These are phyloP conservation scores for Quiscalus mexicanus DNA, from an alignment of 2,113 vertebrate genomes.

Conservation along the genomic window DNA sequence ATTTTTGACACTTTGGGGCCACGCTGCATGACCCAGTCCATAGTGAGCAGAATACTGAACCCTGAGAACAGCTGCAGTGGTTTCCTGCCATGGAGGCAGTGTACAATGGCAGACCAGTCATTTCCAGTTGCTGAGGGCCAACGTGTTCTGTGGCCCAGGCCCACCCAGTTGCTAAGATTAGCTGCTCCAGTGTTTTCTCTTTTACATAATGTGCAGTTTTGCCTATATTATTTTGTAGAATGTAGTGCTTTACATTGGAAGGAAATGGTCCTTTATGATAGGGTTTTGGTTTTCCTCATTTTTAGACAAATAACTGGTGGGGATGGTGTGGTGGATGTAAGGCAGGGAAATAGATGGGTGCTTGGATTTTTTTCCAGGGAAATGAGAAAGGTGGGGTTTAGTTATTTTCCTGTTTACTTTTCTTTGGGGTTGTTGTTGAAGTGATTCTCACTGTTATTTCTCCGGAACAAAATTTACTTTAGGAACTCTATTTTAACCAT, in stretches of 20 bases:
- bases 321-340: too few relatives aligned
- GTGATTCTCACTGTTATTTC: not conserved
- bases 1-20: not conserved
- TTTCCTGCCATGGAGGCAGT: not conserved
- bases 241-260: not conserved
- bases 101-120: not conserved
- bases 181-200: not conserved
- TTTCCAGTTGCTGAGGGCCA: not conserved
- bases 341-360: not conserved
- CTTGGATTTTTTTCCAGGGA: not conserved
- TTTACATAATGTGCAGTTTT: not conserved
- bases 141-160: not conserved
- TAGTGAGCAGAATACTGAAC: not conserved
- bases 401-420: not conserved
- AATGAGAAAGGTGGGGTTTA: not conserved
- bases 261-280: not conserved
- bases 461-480: not conserved
- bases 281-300: not conserved
- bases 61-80: not conserved
- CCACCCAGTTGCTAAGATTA: not conserved
- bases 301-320: not conserved
- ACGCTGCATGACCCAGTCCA: fast-evolving
- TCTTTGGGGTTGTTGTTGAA: not conserved
- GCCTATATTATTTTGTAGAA: not conserved
- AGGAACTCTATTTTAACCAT: not conserved